phyloP scores from a whole-genome alignment of 2,113 vertebrate species.

The Pseudopipra pipra region DNA sequence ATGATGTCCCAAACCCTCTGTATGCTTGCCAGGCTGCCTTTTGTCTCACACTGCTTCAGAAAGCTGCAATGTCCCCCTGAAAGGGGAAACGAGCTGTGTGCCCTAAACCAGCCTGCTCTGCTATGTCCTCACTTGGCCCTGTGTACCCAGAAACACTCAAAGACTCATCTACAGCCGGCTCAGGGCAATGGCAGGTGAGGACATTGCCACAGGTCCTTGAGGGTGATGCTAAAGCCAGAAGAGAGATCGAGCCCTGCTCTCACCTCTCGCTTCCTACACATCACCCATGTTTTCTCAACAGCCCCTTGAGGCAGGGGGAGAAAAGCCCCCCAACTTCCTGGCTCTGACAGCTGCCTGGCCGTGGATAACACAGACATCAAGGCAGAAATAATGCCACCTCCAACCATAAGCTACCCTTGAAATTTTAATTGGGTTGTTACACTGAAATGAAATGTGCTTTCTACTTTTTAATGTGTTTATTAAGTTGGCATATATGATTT shows the following conservation, averaged over 20 bases:
- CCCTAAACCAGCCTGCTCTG: not conserved
- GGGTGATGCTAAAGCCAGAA: not conserved
- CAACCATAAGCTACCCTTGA: not conserved
- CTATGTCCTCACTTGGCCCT: not conserved
- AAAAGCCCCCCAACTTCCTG: not conserved
- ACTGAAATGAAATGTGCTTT: not conserved
- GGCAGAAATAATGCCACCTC: not conserved
- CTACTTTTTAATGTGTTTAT: slow-evolving; percentile 35
- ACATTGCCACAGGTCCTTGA: rapidly evolving
- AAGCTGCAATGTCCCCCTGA: not conserved
- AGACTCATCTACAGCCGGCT: not conserved
- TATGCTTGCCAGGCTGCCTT: not conserved
- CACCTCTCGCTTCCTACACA: not conserved
- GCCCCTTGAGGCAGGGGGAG: not conserved
- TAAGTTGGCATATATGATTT: slow-evolving; percentile 8
- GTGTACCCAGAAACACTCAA: not conserved
- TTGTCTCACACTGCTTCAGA: not conserved
- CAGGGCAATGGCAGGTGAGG: not conserved
- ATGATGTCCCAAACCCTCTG: not conserved
- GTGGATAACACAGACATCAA: rapidly evolving
- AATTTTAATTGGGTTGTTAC: not conserved
- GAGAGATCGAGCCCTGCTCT: not conserved
- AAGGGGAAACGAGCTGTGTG: not conserved
- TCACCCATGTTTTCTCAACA: not conserved
- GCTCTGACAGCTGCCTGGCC: not conserved